These are phyloP conservation scores for Tinea semifulvella DNA, from an alignment of 2,888 invertebrate genomes.

Conservation along the genomic window DNA sequence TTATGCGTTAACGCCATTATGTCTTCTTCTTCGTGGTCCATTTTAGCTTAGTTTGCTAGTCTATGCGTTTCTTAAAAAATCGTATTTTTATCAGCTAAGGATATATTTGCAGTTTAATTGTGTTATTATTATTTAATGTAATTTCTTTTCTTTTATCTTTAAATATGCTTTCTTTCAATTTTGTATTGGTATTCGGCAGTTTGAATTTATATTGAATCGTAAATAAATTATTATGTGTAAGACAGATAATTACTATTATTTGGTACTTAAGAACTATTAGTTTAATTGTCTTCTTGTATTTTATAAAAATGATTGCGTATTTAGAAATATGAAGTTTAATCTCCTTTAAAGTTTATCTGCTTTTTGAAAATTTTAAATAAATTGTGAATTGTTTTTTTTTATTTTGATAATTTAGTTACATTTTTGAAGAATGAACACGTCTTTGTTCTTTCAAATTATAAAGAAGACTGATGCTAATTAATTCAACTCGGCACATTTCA, in stretches of 20 bases:
- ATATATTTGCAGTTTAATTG: too few species aligned
- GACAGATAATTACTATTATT: too few species aligned
- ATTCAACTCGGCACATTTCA: not conserved
- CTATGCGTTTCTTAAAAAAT: not conserved
- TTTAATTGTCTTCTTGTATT: too few species aligned
- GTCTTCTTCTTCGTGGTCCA: constrained; percentile 4
- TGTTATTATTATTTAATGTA: too few species aligned
- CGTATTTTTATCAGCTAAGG: not conserved
- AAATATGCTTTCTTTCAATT: not conserved
- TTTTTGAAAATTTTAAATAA: not conserved
- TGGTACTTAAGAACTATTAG: too few species aligned
- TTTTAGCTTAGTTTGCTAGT: not conserved
- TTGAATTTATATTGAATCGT: too few species aligned
- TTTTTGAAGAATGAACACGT: not conserved
- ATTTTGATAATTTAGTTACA: not conserved
- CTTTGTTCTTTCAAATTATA: not conserved
- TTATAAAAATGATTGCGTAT: too few species aligned
- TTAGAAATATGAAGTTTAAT: too few species aligned
- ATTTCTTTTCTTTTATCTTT: not conserved
- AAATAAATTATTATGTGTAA: too few species aligned
- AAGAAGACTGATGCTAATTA: constrained; percentile 3
- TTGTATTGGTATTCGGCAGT: too few species aligned
- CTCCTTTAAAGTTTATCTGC: not conserved
- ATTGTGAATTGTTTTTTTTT: not conserved
- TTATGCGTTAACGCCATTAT: not conserved